A percentile compares a stretch with the other conserved stretches of the same genome.
Evolutionary conservation across 1,140 invertebrate species (phyloP).

Genomic region (Drosophila bocqueti): DNA sequence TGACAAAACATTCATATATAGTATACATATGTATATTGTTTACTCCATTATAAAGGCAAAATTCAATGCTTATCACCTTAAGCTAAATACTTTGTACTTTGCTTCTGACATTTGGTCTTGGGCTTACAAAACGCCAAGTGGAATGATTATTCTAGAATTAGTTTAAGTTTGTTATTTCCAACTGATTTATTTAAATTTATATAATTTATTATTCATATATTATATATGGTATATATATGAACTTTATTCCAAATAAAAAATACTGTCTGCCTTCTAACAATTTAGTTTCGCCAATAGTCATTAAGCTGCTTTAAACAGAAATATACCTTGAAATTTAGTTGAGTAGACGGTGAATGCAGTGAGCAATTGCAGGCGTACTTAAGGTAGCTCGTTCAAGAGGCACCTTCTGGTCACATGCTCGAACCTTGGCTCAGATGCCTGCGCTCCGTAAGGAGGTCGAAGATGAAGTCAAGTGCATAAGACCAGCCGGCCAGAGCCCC

Average conservation of each 20-base stretch:
- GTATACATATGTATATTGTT: too few relatives aligned
- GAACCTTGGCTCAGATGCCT: constrained; percentile 1
- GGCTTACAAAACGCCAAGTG: neutral
- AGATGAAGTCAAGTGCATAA: constrained; percentile 75
- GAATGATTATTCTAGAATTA: neutral
- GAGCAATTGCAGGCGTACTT: constrained; percentile 18
- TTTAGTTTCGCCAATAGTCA: neutral
- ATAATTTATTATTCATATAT: neutral
- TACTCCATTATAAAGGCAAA: neutral
- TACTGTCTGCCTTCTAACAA: neutral
- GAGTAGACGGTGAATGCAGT: constrained; percentile 11
- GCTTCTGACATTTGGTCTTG: neutral
- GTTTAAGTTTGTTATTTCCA: neutral
- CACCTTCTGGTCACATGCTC: constrained; percentile 46
- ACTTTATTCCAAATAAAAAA: neutral
- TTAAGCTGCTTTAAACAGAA: neutral
- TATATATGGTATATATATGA: neutral
- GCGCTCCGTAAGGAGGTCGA: constrained; percentile 27
- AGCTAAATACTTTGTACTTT: neutral
- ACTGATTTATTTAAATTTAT: neutral
- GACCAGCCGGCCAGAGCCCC: constrained; percentile 53
- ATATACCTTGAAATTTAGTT: constrained; percentile 45
- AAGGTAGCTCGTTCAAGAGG: constrained; percentile 57
- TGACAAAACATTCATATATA: too few relatives aligned
- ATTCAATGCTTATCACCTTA: neutral